Conservation (phyloP, 35 echinoderm and acorn worm species). For the Ptychodera flava region DNA sequence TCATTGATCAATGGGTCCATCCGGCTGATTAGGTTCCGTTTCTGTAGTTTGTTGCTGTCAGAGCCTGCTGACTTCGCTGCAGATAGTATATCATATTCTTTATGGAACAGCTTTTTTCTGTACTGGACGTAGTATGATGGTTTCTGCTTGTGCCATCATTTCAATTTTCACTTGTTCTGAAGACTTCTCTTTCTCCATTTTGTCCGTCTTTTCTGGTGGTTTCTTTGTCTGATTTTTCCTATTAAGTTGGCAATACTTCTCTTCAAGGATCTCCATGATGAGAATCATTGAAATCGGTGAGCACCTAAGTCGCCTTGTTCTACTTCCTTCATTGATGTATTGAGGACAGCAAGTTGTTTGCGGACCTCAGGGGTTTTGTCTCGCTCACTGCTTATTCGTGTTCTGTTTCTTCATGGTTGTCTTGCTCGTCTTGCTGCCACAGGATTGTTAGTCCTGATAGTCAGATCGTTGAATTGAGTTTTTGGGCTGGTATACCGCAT, state of each 20-base stretch:
- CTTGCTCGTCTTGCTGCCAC: no score
- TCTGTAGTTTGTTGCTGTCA: background rate
- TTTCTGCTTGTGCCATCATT: no score
- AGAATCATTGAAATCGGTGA: slow-evolving; percentile 47
- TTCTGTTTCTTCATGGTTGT: no score
- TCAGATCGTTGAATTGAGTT: background rate
- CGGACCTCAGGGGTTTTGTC: slow-evolving; percentile 37
- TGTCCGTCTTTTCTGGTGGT: no score
- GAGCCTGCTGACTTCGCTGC: no score
- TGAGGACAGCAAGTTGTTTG: no score
- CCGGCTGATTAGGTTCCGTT: no score
- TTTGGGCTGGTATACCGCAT: no score
- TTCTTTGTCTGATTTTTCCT: background rate
- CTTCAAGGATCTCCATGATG: slow-evolving; percentile 14
- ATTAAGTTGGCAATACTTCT: slow-evolving; percentile 20
- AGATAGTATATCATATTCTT: slow-evolving; percentile 25
- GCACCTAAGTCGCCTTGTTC: no score
- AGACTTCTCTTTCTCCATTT: background rate
- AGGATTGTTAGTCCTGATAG: slow-evolving; percentile 36
- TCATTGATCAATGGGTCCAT: slow-evolving; percentile 29
- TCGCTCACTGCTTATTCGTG: slow-evolving; percentile 6
- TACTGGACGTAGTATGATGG: slow-evolving; percentile 6
- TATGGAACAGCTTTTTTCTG: slow-evolving; percentile 27
- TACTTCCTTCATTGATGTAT: background rate
- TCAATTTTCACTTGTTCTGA: no score